Percentiles rank a stretch among this genome's conserved stretches.
phyloP scores from a whole-genome alignment of 1,140 invertebrate species.

The Hydropsyche tenuis region DNA sequence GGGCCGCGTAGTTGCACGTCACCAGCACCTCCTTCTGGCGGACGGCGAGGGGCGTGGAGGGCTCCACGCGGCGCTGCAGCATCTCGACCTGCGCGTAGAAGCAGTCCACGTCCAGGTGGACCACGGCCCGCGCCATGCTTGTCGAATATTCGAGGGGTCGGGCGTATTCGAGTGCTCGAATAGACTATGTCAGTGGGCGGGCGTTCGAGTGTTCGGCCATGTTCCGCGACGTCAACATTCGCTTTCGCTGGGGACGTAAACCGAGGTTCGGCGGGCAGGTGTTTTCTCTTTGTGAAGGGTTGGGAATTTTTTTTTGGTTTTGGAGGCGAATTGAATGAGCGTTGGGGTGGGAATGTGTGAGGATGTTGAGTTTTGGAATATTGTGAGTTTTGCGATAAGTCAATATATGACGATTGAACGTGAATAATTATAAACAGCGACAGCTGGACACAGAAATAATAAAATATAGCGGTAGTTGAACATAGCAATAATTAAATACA shows the following conservation, averaged over 20 bases:
- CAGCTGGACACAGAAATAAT: too few relatives aligned
- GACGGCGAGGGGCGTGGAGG: constrained; percentile 74
- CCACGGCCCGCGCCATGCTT: constrained; percentile 64
- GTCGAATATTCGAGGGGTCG: too few relatives aligned
- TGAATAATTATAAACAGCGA: too few relatives aligned
- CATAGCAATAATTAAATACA: too few relatives aligned
- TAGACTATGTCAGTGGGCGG: neutral
- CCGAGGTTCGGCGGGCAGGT: neutral
- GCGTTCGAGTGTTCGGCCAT: neutral
- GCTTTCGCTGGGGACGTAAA: neutral
- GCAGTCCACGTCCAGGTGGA: constrained; percentile 80
- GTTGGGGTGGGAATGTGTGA: too few relatives aligned
- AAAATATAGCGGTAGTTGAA: too few relatives aligned
- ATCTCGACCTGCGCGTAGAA: constrained; percentile 87
- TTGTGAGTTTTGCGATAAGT: too few relatives aligned
- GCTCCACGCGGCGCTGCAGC: constrained; percentile 74
- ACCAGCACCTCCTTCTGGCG: constrained; percentile 82
- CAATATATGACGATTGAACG: too few relatives aligned
- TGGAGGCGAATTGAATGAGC: too few relatives aligned
- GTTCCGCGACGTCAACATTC: neutral
- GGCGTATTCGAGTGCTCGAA: too few relatives aligned
- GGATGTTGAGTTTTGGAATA: too few relatives aligned
- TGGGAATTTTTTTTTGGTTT: too few relatives aligned
- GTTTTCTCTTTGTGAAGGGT: neutral
- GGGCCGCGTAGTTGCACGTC: constrained; percentile 80